phyloP scores from a whole-genome alignment of 2,888 invertebrate species.

The Hedya salicella region DNA sequence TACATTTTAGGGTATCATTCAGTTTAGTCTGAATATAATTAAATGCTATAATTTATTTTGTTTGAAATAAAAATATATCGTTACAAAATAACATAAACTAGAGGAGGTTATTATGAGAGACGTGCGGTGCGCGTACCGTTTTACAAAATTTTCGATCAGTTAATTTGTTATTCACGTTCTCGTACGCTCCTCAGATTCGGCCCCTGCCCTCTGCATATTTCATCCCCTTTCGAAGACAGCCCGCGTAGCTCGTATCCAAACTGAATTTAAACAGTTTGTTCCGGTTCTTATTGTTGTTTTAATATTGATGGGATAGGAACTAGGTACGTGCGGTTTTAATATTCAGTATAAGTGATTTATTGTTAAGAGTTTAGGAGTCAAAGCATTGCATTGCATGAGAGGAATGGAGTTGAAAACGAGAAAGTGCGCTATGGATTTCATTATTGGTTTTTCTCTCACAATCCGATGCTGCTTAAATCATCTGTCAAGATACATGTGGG shows the following conservation, averaged over 20 bases:
- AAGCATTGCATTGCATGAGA: no score
- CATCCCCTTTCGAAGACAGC: constrained; percentile 45
- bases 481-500: no score
- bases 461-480: no score
- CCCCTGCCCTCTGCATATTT: constrained; percentile 49
- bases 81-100: no score
- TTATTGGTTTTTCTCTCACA: no score
- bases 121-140: not conserved
- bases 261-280: constrained; percentile 48
- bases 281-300: constrained; percentile 41
- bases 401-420: no score
- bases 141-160: constrained; percentile 4
- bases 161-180: constrained; percentile 15
- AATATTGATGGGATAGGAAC: constrained; percentile 29
- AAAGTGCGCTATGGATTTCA: no score
- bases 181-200: constrained; percentile 30
- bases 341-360: constrained; percentile 11
- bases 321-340: constrained; percentile 20
- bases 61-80: no score
- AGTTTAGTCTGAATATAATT: no score
- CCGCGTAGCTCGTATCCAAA: constrained; percentile 47
- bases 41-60: no score
- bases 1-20: no score
- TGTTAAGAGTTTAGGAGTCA: no score
- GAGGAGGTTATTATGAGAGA: not conserved